Base-by-base conservation (phyloP, 2,888 invertebrate species). In the Anodontia alba region DNA sequence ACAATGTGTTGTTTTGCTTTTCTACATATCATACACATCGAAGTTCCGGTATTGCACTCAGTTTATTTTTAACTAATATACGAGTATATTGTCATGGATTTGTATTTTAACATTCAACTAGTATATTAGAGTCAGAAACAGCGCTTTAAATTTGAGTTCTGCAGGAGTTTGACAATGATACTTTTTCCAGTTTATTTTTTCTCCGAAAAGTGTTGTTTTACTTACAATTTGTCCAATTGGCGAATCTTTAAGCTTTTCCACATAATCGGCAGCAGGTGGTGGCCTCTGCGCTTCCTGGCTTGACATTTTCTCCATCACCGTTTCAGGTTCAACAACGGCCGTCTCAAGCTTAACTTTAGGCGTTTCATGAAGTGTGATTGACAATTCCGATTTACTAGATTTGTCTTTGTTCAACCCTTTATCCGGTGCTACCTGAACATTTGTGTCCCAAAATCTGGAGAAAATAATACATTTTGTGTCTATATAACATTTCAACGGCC, bases 381-480 rank as follows among this genome's bases (percentile, higher is more conserved):
- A 77, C 46, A 86, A 73, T 15, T 85, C 87, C 3, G 83, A 80
- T 31, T 80, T 83, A 15, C 83, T 86, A 1, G 76, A 68, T 38
- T 85, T 84, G 17, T 62, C 62, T 29, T 62, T 62, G 33, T 33
- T 62, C 3, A 33, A 23, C 17, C 33, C 62, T 17, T 80, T 84
- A 0, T 73, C 73, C 2, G 82, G 76, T 3, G 84, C 83, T 10
- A 84, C n/a, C 23, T 83, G 76, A 1, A 92, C 46, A 57, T 89
- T 89, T 23, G 92, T 91, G 76, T 92, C 91, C 92, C 92, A 92
- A 81, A 92, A 92, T 71, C 92, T 92, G 76, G 3, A n/a, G n/a
- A 38, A 38, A 38, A 38, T 38, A 12, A 75, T 5, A 38, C 12
- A 38, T 5, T 38, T 38, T n/a, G n/a, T n/a, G n/a, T n/a, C 15